Conservation (phyloP, 2,888 invertebrate genomes). For the Himalopsyche tibetana region DNA sequence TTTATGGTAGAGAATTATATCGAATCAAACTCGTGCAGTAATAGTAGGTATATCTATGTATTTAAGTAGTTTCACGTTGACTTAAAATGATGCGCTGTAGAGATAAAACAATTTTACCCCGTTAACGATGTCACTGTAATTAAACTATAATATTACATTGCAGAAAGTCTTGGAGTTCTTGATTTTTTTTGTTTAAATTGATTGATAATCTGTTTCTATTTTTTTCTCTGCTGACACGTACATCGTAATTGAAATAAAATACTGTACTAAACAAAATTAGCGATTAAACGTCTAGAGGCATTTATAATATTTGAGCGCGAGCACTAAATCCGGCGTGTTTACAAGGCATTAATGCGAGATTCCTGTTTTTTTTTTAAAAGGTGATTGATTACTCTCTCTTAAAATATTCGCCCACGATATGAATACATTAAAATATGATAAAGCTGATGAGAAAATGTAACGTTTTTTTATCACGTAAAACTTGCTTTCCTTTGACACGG, state of each 20-base stretch:
- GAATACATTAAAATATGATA: background rate
- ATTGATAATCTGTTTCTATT: background rate
- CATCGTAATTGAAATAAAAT: slow-evolving; percentile 7
- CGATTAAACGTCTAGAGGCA: background rate
- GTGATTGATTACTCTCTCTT: slow-evolving; percentile 26
- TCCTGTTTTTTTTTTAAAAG: background rate
- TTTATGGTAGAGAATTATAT: too few relatives aligned
- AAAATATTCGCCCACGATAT: background rate
- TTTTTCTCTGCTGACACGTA: background rate
- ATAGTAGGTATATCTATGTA: too few relatives aligned
- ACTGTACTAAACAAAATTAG: background rate
- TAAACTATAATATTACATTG: too few relatives aligned
- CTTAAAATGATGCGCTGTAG: too few relatives aligned
- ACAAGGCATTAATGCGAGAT: slow-evolving; percentile 16
- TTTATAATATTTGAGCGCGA: background rate
- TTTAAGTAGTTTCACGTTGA: too few relatives aligned
- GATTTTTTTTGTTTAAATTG: background rate
- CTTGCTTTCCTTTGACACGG: too few relatives aligned
- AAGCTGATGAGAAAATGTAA: background rate
- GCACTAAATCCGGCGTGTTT: slow-evolving; percentile 3
- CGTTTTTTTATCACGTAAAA: background rate
- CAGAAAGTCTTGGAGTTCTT: too few relatives aligned
- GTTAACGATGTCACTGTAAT: too few relatives aligned
- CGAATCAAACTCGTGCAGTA: too few relatives aligned
- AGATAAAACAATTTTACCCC: too few relatives aligned